A percentile compares a stretch with the other conserved stretches of the same genome.
phyloP scores from a whole-genome alignment of 2,113 vertebrate species.

The Corvus moneduloides region DNA sequence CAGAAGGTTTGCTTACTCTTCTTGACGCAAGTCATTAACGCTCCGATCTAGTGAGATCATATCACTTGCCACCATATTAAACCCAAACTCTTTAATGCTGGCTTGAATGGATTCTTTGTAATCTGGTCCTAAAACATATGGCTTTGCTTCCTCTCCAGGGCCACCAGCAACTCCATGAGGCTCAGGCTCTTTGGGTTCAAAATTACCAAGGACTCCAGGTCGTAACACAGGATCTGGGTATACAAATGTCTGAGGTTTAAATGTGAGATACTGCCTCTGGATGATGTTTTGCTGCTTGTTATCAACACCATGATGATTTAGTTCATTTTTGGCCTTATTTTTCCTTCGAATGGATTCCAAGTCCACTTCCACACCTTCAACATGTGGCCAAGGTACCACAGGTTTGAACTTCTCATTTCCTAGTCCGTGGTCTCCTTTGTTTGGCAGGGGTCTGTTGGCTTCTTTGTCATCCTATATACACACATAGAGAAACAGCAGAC shows the following conservation, averaged over 20 bases:
- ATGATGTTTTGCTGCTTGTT: conserved; percentile 86
- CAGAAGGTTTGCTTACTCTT: conserved; percentile 87
- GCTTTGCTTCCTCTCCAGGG: conserved; percentile 91
- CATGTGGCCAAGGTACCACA: conserved; percentile 95
- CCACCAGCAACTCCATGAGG: conserved; percentile 85
- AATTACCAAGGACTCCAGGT: conserved; percentile 86
- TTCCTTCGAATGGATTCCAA: conserved; percentile 91
- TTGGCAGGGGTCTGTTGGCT: conserved; percentile 70
- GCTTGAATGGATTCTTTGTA: conserved; percentile 90
- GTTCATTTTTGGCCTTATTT: conserved; percentile 80
- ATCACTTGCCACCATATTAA: conserved; percentile 99
- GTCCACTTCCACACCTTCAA: conserved; percentile 97
- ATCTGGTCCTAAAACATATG: conserved; percentile 88
- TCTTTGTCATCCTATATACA: conserved; percentile 79
- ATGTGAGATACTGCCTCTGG: conserved; percentile 92
- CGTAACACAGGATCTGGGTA: conserved; percentile 85
- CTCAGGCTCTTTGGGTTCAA: conserved; percentile 91
- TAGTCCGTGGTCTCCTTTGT: conserved; percentile 75
- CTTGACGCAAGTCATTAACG: conserved; percentile 89
- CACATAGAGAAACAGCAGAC: conserved; percentile 41
- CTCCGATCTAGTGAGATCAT: conserved; percentile 97
- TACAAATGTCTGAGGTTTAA: conserved; percentile 85
- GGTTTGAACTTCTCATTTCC: conserved; percentile 87
- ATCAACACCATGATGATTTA: conserved; percentile 67
- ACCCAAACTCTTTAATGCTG: conserved; percentile 97